Evolutionary conservation across 2,797 vertebrate species (phyloP), one percentile per base, ranked within the genome.

Genomic region (Hippocampus kuda): DNA sequence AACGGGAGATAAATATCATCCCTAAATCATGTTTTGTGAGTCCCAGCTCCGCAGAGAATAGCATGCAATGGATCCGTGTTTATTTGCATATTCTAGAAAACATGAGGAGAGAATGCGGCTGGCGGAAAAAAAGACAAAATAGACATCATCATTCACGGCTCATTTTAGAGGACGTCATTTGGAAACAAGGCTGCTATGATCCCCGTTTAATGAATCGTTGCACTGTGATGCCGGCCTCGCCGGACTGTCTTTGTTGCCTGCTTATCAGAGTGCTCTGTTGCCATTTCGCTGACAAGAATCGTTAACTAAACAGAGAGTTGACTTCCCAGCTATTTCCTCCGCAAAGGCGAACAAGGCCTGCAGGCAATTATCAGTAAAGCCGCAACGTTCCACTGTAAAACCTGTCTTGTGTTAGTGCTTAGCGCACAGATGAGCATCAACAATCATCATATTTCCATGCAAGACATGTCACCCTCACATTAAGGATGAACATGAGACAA

Each of bases 321-420:
- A 83, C 80, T 79, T 82, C 81, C 49, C 72, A 78, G 81, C 74
- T 81, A 84, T 85, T 83, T 84, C 77, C 76, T 77, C 72, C 61
- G 72, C 65, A 66, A 18, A 51, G 16, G 27, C 68, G 30, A 54
- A 3, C 22, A 38, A 72, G 63, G 68, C 75, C 71, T 64, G 66
- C 72, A 80, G 73, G 76, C 77, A 67, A 26, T 62, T 54, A 60
- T 53, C 38, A 24, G 69, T 71, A 70, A 66, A 62, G 62, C 56
- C 22, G 57, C 69, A 57, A 16, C 22, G 68, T 5, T 38, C 51
- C 72, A 60, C 75, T 81, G 62, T 60, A 73, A 70, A 74, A 70
- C 11, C 15, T 30, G n/a, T 65, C 63, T 48, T 49, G 62, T 16
- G 62, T 24, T 26, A 46, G 42, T 34, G 42, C n/a, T 46, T 26